A percentile compares a stretch with the other conserved stretches of the same genome.
Conservation (phyloP, 2,113 vertebrate genomes). For the Lepus americanus region DNA sequence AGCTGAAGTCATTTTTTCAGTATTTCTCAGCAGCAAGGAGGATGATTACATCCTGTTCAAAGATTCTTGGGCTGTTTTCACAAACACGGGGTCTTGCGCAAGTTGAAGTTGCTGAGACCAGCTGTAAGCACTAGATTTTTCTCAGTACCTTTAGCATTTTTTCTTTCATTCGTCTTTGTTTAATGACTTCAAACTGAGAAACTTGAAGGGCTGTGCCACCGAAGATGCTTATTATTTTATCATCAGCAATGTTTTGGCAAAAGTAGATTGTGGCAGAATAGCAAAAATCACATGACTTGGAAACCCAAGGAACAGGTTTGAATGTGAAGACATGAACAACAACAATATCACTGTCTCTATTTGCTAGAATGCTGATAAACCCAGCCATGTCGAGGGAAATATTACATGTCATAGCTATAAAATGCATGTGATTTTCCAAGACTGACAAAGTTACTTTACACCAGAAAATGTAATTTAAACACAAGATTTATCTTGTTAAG, state of each 20-base stretch:
- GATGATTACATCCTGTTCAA: constrained; percentile 88
- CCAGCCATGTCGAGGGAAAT: background rate
- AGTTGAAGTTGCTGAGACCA: constrained; percentile 74
- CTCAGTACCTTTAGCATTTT: constrained; percentile 13
- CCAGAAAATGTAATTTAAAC: constrained; percentile 34
- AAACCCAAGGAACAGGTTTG: background rate
- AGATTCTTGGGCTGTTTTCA: constrained; percentile 82
- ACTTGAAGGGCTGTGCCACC: background rate
- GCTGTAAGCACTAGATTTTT: constrained; percentile 68
- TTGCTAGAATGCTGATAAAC: background rate
- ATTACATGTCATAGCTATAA: background rate
- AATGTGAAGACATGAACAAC: background rate
- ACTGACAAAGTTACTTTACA: constrained; percentile 9
- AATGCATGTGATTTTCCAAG: background rate
- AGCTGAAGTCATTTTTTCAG: constrained; percentile 83
- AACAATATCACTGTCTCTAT: background rate
- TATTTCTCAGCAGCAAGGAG: constrained; percentile 84
- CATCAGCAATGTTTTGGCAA: background rate
- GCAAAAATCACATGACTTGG: background rate
- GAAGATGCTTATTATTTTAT: background rate
- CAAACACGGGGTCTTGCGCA: constrained; percentile 80
- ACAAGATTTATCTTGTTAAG: background rate
- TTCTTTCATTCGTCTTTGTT: constrained; percentile 1
- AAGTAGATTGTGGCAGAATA: background rate
- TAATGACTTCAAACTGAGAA: constrained; percentile 50